These are phyloP conservation scores for Periophthalmus modestus DNA, from an alignment of 2,113 vertebrate genomes.

Conservation along the genomic window DNA sequence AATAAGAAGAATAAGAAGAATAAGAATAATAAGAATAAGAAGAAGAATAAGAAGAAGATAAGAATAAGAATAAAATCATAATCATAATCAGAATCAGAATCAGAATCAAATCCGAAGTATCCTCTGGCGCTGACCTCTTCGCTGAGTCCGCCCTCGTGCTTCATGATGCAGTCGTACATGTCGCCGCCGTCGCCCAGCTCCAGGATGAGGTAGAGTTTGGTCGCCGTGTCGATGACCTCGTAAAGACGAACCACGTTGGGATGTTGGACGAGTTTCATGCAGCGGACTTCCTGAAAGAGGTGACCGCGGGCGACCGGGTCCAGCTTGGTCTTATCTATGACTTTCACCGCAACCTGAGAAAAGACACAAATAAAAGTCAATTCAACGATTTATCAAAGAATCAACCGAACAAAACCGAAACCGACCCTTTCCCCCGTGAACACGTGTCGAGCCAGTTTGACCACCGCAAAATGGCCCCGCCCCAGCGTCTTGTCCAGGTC, in stretches of 20 bases:
- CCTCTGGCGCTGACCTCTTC: slow-evolving; percentile 86
- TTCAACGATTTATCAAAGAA: background rate
- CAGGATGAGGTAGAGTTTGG: slow-evolving; percentile 97
- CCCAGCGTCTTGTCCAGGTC: slow-evolving; percentile 98
- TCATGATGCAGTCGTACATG: slow-evolving; percentile 99
- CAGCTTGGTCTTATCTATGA: slow-evolving; percentile 98
- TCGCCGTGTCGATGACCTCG: slow-evolving; percentile 98
- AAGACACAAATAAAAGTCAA: background rate
- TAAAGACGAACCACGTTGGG: slow-evolving; percentile 98
- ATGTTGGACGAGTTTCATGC: slow-evolving; percentile 99
- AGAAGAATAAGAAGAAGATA: too few species aligned
- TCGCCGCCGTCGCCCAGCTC: slow-evolving; percentile 97
- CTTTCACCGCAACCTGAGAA: slow-evolving; percentile 90
- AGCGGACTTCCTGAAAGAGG: slow-evolving; percentile 97
- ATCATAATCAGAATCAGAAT: too few species aligned
- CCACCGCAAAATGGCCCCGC: slow-evolving; percentile 97
- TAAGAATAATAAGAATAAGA: too few species aligned
- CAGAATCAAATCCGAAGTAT: too few species aligned
- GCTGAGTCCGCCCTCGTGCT: slow-evolving; percentile 92
- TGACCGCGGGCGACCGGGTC: slow-evolving; percentile 92
- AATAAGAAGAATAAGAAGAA: too few species aligned
- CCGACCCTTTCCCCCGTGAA: slow-evolving; percentile 93
- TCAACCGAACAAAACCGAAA: background rate
- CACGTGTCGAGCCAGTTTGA: slow-evolving; percentile 97
- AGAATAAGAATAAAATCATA: too few species aligned